Evolutionary conservation across 2,797 vertebrate species (phyloP), one percentile per base, ranked within the genome.

Genomic region (Ataeniobius toweri): DNA sequence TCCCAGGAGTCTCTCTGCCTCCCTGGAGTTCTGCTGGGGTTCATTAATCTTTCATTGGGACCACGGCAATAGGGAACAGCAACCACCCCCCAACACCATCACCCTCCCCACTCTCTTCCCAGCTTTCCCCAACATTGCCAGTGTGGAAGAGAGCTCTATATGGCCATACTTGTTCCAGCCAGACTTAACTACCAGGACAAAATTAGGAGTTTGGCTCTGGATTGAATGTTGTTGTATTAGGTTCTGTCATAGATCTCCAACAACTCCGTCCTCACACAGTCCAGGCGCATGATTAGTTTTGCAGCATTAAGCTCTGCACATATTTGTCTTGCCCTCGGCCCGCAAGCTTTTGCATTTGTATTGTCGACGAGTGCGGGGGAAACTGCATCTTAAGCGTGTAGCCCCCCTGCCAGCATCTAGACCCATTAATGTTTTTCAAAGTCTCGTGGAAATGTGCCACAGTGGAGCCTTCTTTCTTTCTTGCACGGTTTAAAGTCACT

Each of bases 41-140:
- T 95, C 95, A 95, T 96, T 95, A 95, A 95, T 96, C 94, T 95
- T 95, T 95, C 95, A 96, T 95, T 95, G 94, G 94, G 94, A 95
- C 94, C 91, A 93, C 86, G 91, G 94, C 93, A 91, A 91, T 93
- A 90, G 89, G 93, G 91, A 95, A 94, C 89, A 81, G 84, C 67
- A 46, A 69, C 8, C 82, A 76, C 56, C 7, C 39, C 26, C 46
- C 51, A 20, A 5, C 16, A 20, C 51, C 31, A 20, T 3, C 31
- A 80, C 83, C 87, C 79, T 73, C 56, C 7, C 41, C n/a, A 31
- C 39, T 20, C 53, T 46, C 53, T n/a, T 71, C 53, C 82, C 59
- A 81, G 71, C 79, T 69, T 70, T 81, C 77, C 79, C 73, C 74
- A 75, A 65, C 41, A 59, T 59, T 28, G 55, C 87, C 69, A 76